Evolutionary conservation across 2,888 invertebrate genomes (phyloP).

Genomic region (Arrhopalites spinosus): DNA sequence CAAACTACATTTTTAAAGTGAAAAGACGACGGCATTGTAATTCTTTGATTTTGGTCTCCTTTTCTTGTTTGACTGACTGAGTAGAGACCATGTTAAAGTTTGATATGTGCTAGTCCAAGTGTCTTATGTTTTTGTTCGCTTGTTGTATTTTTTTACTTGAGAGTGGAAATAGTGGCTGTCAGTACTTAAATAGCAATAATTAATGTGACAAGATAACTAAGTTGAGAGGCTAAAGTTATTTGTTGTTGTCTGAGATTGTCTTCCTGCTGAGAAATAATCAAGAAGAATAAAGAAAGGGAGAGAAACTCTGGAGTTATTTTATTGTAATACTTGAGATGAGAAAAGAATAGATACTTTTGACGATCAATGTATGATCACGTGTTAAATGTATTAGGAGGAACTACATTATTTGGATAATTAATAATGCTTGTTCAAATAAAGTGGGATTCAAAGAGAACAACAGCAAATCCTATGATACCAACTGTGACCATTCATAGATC

Average conservation of each 20-base stretch:
- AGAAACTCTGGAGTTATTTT: no score
- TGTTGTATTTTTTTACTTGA: background rate
- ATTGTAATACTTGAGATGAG: no score
- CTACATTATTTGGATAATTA: background rate
- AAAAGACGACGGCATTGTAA: background rate
- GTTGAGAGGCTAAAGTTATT: conserved; percentile 5
- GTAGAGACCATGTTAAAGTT: conserved; percentile 1
- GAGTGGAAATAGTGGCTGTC: background rate
- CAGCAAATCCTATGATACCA: no score
- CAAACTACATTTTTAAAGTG: background rate
- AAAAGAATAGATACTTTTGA: no score
- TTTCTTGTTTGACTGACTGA: conserved; percentile 16
- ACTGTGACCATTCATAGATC: no score
- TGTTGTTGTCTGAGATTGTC: background rate
- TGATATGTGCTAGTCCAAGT: conserved; percentile 1
- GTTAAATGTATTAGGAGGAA: background rate
- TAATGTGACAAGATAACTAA: background rate
- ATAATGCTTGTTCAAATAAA: background rate
- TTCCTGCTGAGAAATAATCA: no score
- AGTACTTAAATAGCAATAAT: background rate
- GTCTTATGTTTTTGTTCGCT: background rate
- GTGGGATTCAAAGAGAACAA: background rate
- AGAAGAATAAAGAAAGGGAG: no score
- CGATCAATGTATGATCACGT: no score
- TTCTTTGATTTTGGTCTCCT: background rate